phyloP scores from a whole-genome alignment of 1,140 invertebrate genomes.

The Homalodisca vitripennis region DNA sequence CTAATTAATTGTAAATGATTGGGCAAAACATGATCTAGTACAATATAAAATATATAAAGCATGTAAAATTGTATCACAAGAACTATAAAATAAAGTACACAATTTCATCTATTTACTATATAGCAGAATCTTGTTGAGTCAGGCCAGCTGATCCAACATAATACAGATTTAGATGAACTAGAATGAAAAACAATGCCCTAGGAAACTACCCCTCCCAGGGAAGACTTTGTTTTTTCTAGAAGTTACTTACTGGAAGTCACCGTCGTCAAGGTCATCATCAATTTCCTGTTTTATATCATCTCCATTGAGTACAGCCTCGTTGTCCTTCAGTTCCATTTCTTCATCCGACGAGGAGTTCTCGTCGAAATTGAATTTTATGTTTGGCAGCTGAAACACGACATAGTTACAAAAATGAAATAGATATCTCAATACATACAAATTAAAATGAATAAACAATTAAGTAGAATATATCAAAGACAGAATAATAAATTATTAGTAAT shows the following conservation, averaged over 20 bases:
- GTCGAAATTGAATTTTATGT: slow-evolving; percentile 23
- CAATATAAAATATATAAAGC: neutral
- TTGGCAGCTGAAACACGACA: slow-evolving; percentile 26
- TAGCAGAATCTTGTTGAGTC: neutral
- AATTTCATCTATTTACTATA: neutral
- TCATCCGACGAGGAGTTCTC: slow-evolving; percentile 14
- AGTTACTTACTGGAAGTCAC: slow-evolving; percentile 20
- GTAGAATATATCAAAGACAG: too few relatives aligned
- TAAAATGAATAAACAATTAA: too few relatives aligned
- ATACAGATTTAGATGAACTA: neutral
- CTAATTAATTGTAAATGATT: neutral
- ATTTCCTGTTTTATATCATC: slow-evolving; percentile 13
- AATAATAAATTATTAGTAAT: too few relatives aligned
- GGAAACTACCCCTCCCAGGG: neutral
- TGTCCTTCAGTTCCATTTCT: slow-evolving; percentile 27
- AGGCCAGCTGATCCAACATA: neutral
- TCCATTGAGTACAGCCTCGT: slow-evolving; percentile 20
- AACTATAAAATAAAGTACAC: neutral
- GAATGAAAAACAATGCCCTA: neutral
- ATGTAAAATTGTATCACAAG: neutral
- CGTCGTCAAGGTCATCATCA: slow-evolving; percentile 20
- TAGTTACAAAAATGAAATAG: too few relatives aligned
- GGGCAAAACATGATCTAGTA: neutral
- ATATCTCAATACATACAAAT: too few relatives aligned
- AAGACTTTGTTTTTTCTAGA: neutral